These are phyloP conservation scores for Temnothorax unifasciatus DNA, from an alignment of 2,888 invertebrate genomes.

Conservation along the genomic window DNA sequence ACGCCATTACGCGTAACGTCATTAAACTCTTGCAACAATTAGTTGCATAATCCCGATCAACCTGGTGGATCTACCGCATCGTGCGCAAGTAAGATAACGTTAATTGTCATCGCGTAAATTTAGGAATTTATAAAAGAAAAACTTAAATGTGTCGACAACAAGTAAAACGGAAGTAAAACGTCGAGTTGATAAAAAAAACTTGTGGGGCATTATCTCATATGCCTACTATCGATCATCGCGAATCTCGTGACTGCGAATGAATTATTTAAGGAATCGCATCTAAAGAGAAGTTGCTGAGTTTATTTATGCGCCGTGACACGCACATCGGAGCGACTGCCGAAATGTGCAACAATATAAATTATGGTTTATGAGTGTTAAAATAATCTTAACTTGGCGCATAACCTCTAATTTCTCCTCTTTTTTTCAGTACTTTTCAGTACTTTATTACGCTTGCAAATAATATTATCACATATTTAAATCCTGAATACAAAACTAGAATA, in stretches of 20 bases:
- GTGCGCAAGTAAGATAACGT: slow-evolving; percentile 22
- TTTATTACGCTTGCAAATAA: not conserved
- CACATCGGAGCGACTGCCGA: not conserved
- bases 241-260: not conserved
- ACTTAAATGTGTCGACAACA: not conserved
- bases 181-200: not conserved
- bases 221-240: slow-evolving; percentile 18
- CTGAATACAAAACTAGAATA: not conserved
- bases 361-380: not conserved
- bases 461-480: not conserved
- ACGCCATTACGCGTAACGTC: slow-evolving; percentile 3
- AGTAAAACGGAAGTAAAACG: not conserved
- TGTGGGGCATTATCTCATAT: not conserved
- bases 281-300: not conserved
- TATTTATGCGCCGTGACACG: slow-evolving; percentile 4
- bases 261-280: not conserved
- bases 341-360: not conserved
- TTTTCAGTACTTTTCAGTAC: not conserved
- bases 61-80: not conserved
- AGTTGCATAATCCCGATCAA: not conserved
- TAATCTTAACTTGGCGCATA: not conserved
- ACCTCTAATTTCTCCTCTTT: not conserved
- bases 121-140: not conserved
- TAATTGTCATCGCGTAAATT: not conserved
- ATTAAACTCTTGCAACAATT: not conserved